phyloP scores from a whole-genome alignment of 2,113 vertebrate genomes.

The Pygoscelis adeliae region DNA sequence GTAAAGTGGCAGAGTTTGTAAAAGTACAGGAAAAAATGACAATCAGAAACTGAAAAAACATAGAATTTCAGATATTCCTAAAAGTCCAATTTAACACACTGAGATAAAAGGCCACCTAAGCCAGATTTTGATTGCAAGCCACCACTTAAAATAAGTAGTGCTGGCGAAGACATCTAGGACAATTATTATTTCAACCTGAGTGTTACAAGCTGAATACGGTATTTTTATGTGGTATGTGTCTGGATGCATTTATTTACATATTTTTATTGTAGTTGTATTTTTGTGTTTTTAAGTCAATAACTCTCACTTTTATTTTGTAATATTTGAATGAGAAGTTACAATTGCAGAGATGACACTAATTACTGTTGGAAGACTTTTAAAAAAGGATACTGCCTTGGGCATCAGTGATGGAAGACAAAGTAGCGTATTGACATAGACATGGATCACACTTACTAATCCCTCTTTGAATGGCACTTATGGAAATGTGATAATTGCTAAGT shows the following conservation, averaged over 20 bases:
- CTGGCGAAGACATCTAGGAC: not conserved
- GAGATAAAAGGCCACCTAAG: not conserved
- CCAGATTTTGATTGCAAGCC: not conserved
- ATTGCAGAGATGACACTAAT: not conserved
- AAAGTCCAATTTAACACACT: not conserved
- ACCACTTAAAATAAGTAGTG: not conserved
- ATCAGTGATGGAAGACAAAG: not conserved
- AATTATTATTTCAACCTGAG: not conserved
- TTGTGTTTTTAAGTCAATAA: not conserved
- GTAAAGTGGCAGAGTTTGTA: not conserved
- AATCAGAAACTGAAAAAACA: not conserved
- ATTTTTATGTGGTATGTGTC: not conserved
- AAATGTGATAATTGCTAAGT: not conserved
- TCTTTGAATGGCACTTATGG: not conserved
- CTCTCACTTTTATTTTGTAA: not conserved
- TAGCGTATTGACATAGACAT: fast-evolving
- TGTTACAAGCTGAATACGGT: not conserved
- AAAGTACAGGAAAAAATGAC: not conserved
- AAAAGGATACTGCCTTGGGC: not conserved
- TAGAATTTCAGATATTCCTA: not conserved
- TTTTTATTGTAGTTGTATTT: not conserved
- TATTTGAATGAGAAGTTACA: not conserved
- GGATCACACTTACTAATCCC: not conserved
- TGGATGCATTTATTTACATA: not conserved
- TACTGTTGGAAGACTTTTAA: not conserved